Base-by-base conservation (phyloP, 92 coral and sea anemone species). In the Scolanthus callimorphus region DNA sequence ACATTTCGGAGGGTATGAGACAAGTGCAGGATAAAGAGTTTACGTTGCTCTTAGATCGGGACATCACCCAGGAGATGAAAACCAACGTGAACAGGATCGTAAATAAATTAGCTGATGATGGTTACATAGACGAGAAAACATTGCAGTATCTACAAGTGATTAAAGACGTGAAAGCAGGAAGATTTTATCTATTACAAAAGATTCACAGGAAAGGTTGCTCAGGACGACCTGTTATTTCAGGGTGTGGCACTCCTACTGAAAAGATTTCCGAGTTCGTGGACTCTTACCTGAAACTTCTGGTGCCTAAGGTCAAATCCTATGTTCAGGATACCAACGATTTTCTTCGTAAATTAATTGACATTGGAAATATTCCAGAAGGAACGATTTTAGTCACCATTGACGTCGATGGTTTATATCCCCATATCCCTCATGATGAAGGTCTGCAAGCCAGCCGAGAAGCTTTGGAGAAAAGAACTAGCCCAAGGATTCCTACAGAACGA, bases 131-230 rank as follows among this genome's bases (percentile, higher is more conserved):
- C n/a, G n/a, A n/a, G n/a, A n/a, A n/a, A n/a, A n/a, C n/a, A n/a
- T n/a, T n/a, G n/a, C n/a, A n/a, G n/a, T n/a, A n/a, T n/a, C n/a
- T n/a, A n/a, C n/a, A n/a, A n/a, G n/a, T n/a, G n/a, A n/a, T n/a
- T n/a, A n/a, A n/a, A n/a, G n/a, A n/a, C n/a, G n/a, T n/a, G n/a
- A n/a, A n/a, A n/a, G n/a, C n/a, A n/a, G n/a, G n/a, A n/a, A n/a
- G n/a, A n/a, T 75, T 69, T 45, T 77, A 77, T 55, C 29, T 77
- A 23, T 38, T 77, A 19, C 78, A 69, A 4, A 77, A 61, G 56
- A 49, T 61, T 27, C 84, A 68, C 30, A 60, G 61, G 56, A 31
- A 57, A 12, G 65, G 43, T 52, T 49, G 73, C 39, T 76, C 65
- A 30, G 71, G 83, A 2, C 25, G n/a, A n/a, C n/a, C n/a, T n/a